Evolutionary conservation across 1,140 invertebrate species (phyloP), one percentile per base, ranked within the genome.

Genomic region (Drosophila nebulosa): DNA sequence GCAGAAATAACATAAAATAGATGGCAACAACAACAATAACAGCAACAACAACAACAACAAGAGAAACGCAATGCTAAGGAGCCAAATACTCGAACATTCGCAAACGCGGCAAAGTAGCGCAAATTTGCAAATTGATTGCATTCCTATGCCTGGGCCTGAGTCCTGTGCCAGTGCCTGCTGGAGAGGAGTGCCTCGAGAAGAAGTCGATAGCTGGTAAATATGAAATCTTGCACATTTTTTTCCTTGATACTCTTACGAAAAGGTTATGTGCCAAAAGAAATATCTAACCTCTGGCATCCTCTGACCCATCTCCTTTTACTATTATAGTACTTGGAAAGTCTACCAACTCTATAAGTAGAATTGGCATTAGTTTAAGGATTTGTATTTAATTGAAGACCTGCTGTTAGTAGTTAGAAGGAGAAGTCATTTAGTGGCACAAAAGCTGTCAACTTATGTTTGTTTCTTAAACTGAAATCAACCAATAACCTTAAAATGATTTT

Each of bases 121-220:
- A 88, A 90, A 90, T 90, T 89, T 90, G 86, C 86, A 90, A 90
- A 90, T 90, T 90, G 86, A 90, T 90, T 90, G 86, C 86, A 90
- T 90, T 90, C 86, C 86, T 83, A 74, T 85, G 83, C 81, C 80
- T 68, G 69, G n/a, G n/a, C n/a, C n/a, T n/a, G n/a, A n/a, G n/a
- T n/a, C n/a, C n/a, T n/a, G n/a, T n/a, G n/a, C n/a, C n/a, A n/a
- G 78, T 85, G 83, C 81, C 80, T 68, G 69, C 68, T 59, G 58
- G 46, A 50, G 39, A 55, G 58, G 46, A 50, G 39, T 51, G 35
- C 57, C 55, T 27, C 21, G 53, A 52, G 58, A 57, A 52, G 60
- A 57, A 52, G 60, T 35, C 21, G 36, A 16, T 18, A 52, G 66
- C 53, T 46, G 63, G 35, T 58, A 57, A 67, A 57, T 42, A 74